Conservation (phyloP, 2,888 invertebrate species). For the Melieria crassipennis region DNA sequence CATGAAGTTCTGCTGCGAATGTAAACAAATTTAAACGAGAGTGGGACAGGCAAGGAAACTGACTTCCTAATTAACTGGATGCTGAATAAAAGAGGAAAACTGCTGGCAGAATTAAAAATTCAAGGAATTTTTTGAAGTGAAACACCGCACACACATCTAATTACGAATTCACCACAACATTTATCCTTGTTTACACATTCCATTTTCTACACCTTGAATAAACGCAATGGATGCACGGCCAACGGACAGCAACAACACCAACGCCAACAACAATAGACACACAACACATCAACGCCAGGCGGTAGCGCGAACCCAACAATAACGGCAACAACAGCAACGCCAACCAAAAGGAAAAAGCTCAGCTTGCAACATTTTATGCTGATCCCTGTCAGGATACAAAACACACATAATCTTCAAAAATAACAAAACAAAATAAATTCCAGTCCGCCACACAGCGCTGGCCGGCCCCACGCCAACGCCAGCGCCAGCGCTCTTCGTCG, state of each 20-base stretch:
- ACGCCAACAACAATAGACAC: too few relatives aligned
- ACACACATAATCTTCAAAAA: conserved; percentile 65
- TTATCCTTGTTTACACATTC: conserved; percentile 49
- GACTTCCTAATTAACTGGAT: too few relatives aligned
- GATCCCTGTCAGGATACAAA: conserved; percentile 65
- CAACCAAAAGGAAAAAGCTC: conserved; percentile 46
- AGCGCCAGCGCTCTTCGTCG: not conserved
- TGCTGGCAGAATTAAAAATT: not conserved
- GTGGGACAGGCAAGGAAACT: too few relatives aligned
- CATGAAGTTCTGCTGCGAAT: too few relatives aligned
- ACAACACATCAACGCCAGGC: not conserved
- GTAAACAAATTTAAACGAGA: too few relatives aligned
- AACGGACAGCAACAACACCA: too few relatives aligned
- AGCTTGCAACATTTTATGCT: conserved; percentile 65
- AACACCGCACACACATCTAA: conserved; percentile 47
- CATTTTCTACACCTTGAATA: conserved; percentile 48
- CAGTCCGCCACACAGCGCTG: conserved; percentile 40
- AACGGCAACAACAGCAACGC: not conserved
- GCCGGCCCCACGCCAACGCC: not conserved
- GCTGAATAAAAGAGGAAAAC: too few relatives aligned
- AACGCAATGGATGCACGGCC: conserved; percentile 9
- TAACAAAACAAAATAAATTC: conserved; percentile 59
- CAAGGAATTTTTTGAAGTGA: not conserved
- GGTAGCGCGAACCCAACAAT: conserved; percentile 2
- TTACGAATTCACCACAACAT: conserved; percentile 62